Evolutionary conservation across 2,888 invertebrate genomes (phyloP).

Genomic region (Clusia tigrina): DNA sequence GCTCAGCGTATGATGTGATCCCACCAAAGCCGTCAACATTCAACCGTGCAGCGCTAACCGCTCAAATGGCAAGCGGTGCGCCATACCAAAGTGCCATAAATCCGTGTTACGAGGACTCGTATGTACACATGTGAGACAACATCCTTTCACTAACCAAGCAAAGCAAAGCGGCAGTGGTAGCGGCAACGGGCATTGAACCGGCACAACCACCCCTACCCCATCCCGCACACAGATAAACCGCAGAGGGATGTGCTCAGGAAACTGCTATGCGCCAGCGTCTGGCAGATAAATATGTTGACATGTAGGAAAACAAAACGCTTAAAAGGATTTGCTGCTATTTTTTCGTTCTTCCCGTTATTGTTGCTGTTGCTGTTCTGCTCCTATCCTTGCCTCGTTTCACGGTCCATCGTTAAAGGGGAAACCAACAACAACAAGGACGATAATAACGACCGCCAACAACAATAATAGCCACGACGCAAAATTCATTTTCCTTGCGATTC

Average conservation of each 20-base stretch:
- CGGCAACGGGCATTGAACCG: constrained; percentile 10
- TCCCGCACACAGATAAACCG: neutral
- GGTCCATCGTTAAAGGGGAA: constrained; percentile 12
- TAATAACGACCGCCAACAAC: too few species aligned
- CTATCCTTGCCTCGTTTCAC: neutral
- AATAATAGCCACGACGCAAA: too few species aligned
- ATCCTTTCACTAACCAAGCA: neutral
- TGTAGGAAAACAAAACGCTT: constrained; percentile 46
- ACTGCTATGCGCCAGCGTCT: constrained; percentile 39
- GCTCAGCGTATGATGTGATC: neutral
- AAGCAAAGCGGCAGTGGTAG: neutral
- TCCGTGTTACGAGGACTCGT: constrained; percentile 27
- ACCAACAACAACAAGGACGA: too few species aligned
- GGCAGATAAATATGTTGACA: constrained; percentile 45
- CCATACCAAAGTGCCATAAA: constrained; percentile 51
- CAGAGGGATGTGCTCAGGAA: constrained; percentile 32
- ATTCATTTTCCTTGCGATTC: constrained; percentile 26
- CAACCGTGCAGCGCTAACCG: neutral
- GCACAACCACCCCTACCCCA: constrained; percentile 33
- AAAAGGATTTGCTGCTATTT: constrained; percentile 21
- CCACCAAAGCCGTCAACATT: neutral
- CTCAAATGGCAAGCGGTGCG: constrained; percentile 50
- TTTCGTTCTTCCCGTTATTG: constrained; percentile 39
- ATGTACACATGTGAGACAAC: too few species aligned
- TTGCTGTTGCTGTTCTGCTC: constrained; percentile 17